Evolutionary conservation across 1,140 invertebrate genomes (phyloP), one percentile per base, ranked within the genome.

Genomic region (Ostrea edulis): DNA sequence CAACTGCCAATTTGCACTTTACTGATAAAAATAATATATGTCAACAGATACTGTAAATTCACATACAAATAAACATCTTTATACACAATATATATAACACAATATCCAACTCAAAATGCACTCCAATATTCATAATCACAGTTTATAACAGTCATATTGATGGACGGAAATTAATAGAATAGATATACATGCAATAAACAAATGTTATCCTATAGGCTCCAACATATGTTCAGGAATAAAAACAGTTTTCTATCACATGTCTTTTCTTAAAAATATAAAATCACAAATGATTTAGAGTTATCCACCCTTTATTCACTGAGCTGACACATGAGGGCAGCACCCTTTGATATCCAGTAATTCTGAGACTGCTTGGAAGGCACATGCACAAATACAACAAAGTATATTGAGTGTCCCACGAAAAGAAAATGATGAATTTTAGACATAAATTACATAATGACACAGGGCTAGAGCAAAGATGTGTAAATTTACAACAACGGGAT

Each of bases 331-430:
- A 98, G 95, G 8, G 97, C 98, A 2, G 97, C 97, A 86, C 97
- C 98, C 92, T 97, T 97, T 53, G 97, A 96, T 89, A 98, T 98
- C 97, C 98, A 98, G 92, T 97, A 97, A 88, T 97, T 96, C 88
- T 95, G 93, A 8, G 93, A 92, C 87, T 96, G 94, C 20, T 94
- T 90, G 0, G 97, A 96, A 8, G 97, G 96, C 81, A 98, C 92
- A 53, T 97, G 94, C 0, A 98, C 96, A n/a, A 97, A 95, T 8
- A 98, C 96, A 8, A 98, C 97, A 94, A 98, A 98, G 95, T 98
- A 98, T 0, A 97, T 98, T 85, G 97, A 98, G 93, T 98, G 97
- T 2, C 98, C 95, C 95, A 92, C 51, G 92, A 92, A 82, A 68
- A 8, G 84, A 81, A 88, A 89, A 82, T n/a, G 52, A 44, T 44